Base-by-base conservation (phyloP, 2,797 vertebrate species). In the Sebastes hubbsi region DNA sequence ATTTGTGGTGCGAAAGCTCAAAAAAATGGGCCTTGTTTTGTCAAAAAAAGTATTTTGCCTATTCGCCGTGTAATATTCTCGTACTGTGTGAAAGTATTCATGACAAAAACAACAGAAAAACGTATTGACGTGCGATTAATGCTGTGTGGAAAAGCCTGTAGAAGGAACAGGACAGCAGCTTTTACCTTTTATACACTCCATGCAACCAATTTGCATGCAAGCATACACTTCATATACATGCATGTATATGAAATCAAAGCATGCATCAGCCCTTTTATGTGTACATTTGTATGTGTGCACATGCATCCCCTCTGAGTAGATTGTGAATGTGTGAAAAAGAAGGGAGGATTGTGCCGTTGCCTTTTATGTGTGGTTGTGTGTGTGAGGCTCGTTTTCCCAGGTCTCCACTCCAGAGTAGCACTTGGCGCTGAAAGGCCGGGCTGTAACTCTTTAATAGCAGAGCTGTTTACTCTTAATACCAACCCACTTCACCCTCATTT, bases 401-500 rank as follows among this genome's bases (percentile, higher is more conserved):
- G 82, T 91, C 83, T 91, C 63, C 55, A 56, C 78, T 87, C 80
- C 87, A 82, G 84, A 90, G 91, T 88, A 89, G 91, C 85, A 84
- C 89, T 93, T 94, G 92, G 92, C 84, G 18, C 73, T 73, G 25
- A 85, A 76, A 77, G 72, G 71, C 25, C 24, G 65, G 88, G 84
- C 91, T 90, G 82, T 91, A 91, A 92, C 84, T 85, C 87, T 95
- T 95, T 95, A 94, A 95, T 89, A 90, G 89, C 73, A 67, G 20
- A 89, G 89, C 88, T 95, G 94, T 95, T 95, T 94, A 92, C 93
- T 91, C 85, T 89, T 94, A 85, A 89, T 88, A 78, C 85, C 82
- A 77, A 86, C 86, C 64, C 83, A 87, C 84, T 88, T 91, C 91
- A 90, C 78, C 91, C 79, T 80, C 79, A 81, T 90, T 86, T 86